Percentiles rank a stretch among this genome's conserved stretches.
These are phyloP conservation scores for Heliconius charithonia DNA, from an alignment of 2,888 invertebrate genomes.

Conservation along the genomic window DNA sequence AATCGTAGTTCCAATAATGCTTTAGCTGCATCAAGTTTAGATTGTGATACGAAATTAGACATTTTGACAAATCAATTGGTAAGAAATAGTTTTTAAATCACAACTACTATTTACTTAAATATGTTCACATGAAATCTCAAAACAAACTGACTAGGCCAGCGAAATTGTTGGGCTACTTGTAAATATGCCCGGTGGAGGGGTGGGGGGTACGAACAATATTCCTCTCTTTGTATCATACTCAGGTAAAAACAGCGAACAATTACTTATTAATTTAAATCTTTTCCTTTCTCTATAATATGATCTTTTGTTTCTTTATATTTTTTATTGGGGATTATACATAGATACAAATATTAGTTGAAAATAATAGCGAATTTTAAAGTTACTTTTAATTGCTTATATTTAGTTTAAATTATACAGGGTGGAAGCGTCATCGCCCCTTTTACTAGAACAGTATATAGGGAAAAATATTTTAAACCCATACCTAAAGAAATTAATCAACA, in stretches of 20 bases:
- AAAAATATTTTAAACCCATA: no score
- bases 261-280: slow-evolving; percentile 5
- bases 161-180: not conserved
- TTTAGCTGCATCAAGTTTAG: not conserved
- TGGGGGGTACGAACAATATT: not conserved
- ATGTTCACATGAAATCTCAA: slow-evolving; percentile 2
- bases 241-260: slow-evolving; percentile 16
- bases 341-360: no score
- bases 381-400: no score
- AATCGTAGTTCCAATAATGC: slow-evolving; percentile 5
- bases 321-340: no score
- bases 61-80: not conserved
- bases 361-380: no score
- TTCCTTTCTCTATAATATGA: not conserved
- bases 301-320: no score
- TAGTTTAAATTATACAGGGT: no score
- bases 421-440: no score
- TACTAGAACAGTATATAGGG: no score
- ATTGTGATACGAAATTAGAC: not conserved
- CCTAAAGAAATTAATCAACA: no score
- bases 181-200: not conserved
- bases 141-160: not conserved
- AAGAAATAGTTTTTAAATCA: not conserved
- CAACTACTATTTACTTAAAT: not conserved
- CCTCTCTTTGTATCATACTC: slow-evolving; percentile 1